phyloP scores from a whole-genome alignment of 2,888 invertebrate species.

The Rhagonycha fulva region DNA sequence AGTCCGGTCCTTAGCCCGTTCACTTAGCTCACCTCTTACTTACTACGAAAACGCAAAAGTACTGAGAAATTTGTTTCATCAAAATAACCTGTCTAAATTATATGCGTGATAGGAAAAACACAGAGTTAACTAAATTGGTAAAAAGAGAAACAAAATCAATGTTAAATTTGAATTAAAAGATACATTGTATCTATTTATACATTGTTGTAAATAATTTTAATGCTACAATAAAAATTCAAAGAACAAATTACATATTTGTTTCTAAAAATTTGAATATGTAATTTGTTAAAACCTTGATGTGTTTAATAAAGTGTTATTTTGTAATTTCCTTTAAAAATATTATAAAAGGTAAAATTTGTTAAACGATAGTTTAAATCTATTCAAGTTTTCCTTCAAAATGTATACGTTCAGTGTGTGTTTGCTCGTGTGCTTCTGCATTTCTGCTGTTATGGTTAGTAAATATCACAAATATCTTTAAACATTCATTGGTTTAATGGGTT shows the following conservation, averaged over 20 bases:
- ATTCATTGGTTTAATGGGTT: background rate
- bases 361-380: background rate
- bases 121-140: background rate
- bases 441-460: conserved; percentile 17
- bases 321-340: background rate
- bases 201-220: background rate
- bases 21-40: too few species aligned
- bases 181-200: background rate
- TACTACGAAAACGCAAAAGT: too few species aligned
- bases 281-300: background rate
- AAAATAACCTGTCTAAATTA: too few species aligned
- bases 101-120: background rate
- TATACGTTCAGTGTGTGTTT: conserved; percentile 10
- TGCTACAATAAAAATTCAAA: background rate
- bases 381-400: background rate
- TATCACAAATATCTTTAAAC: background rate
- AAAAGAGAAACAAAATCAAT: background rate
- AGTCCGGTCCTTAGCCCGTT: too few species aligned
- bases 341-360: background rate
- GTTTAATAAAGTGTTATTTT: background rate
- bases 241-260: background rate
- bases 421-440: conserved; percentile 15
- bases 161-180: background rate
- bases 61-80: too few species aligned
- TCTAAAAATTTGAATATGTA: background rate